These are phyloP conservation scores for Nipponia nippon DNA, from an alignment of 2,113 vertebrate species.

Conservation along the genomic window DNA sequence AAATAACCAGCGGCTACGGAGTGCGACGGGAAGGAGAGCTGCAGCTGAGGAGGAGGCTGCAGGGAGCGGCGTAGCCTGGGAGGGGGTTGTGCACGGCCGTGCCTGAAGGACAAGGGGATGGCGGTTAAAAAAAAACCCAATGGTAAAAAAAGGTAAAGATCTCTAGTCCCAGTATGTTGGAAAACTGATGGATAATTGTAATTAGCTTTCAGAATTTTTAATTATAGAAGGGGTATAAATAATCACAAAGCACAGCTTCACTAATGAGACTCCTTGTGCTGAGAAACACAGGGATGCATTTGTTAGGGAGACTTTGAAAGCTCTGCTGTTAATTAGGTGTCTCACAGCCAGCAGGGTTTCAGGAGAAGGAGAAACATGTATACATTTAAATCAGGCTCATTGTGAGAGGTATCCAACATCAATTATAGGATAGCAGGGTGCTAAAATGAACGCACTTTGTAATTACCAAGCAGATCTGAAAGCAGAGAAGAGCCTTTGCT, in stretches of 20 bases:
- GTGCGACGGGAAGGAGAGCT: not conserved
- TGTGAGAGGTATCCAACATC: conserved; percentile 31
- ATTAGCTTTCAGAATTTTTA: conserved; percentile 78
- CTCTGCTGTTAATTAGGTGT: conserved; percentile 67
- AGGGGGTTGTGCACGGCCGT: not conserved
- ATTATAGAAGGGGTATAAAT: conserved; percentile 76
- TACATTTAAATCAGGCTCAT: conserved; percentile 47
- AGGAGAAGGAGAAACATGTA: conserved; percentile 40
- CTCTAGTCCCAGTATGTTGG: not conserved
- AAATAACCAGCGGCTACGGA: fast-evolving
- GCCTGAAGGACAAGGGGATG: not conserved
- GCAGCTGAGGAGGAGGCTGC: not conserved
- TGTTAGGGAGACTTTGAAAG: conserved; percentile 67
- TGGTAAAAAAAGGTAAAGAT: not conserved
- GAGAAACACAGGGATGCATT: conserved; percentile 51
- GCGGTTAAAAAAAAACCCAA: not conserved
- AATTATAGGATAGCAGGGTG: conserved; percentile 44
- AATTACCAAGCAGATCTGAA: conserved; percentile 7
- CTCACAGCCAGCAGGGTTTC: conserved; percentile 48
- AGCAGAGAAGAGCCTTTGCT: not conserved
- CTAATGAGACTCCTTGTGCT: conserved; percentile 72
- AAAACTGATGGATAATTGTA: conserved; percentile 72
- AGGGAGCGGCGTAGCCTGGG: not conserved
- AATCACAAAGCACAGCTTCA: conserved; percentile 65
- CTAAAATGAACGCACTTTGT: conserved; percentile 24